Evolutionary conservation across 2,797 vertebrate genomes (phyloP).

Genomic region (Chaenodraco wilsoni): DNA sequence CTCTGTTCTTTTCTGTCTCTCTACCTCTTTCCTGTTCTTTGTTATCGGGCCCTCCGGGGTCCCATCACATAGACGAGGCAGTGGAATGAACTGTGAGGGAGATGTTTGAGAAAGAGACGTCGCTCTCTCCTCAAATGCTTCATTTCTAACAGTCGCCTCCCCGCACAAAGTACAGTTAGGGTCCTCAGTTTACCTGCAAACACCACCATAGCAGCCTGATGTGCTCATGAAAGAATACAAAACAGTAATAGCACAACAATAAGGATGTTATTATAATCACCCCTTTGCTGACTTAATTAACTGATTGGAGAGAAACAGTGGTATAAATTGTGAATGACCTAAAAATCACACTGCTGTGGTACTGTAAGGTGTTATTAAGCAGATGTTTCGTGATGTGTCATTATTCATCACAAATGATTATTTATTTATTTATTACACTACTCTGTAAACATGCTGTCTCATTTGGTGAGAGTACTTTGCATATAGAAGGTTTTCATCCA

Average conservation of each 20-base stretch:
- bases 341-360: background rate
- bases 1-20: slow-evolving; percentile 81
- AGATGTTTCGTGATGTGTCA: background rate
- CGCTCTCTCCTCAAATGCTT: slow-evolving; percentile 73
- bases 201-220: background rate
- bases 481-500: too few relatives aligned
- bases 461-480: background rate
- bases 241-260: background rate
- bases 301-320: background rate
- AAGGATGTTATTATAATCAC: too few relatives aligned
- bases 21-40: slow-evolving; percentile 85
- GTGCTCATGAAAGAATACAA: background rate
- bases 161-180: slow-evolving; percentile 21
- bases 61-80: slow-evolving; percentile 73
- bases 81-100: slow-evolving; percentile 75
- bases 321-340: background rate
- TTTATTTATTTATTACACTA: background rate
- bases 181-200: slow-evolving; percentile 6
- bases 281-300: background rate
- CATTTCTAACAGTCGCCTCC: slow-evolving; percentile 69
- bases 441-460: background rate
- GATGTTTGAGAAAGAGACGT: slow-evolving; percentile 69
- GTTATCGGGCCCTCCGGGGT: slow-evolving; percentile 68
- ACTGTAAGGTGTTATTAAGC: too few relatives aligned
- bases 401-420: background rate